Evolutionary conservation across 1,140 invertebrate species (phyloP).

Genomic region (Linepithema humile): DNA sequence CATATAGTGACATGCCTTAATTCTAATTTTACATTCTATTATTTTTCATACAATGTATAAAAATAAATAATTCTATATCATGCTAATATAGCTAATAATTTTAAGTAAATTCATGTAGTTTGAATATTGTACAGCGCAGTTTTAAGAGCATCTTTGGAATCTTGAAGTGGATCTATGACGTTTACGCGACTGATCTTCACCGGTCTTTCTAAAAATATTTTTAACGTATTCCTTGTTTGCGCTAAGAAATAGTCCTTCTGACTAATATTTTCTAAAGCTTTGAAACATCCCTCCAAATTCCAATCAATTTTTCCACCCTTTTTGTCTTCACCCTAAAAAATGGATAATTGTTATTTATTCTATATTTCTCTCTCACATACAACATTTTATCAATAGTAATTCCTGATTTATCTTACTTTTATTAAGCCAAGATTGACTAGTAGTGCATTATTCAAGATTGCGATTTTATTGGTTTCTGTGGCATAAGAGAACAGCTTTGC

Average conservation of each 20-base stretch:
- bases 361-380: neutral
- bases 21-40: constrained; percentile 38
- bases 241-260: constrained; percentile 84
- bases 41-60: constrained; percentile 46
- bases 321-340: constrained; percentile 86
- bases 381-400: constrained; percentile 41
- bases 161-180: constrained; percentile 77
- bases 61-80: constrained; percentile 64
- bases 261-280: constrained; percentile 85
- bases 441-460: constrained; percentile 87
- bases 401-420: constrained; percentile 84
- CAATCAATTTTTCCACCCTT: constrained; percentile 84
- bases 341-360: constrained; percentile 35
- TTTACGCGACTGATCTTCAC: constrained; percentile 72
- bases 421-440: constrained; percentile 89
- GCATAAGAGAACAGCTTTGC: constrained; percentile 86
- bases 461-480: constrained; percentile 81
- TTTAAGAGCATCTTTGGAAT: constrained; percentile 79
- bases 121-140: constrained; percentile 65
- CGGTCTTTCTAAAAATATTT: constrained; percentile 85
- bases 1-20: neutral
- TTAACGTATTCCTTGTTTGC: constrained; percentile 85
- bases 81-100: constrained; percentile 29
- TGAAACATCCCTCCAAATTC: constrained; percentile 86
- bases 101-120: constrained; percentile 69